Evolutionary conservation across 2,113 vertebrate species (phyloP), one percentile per base, ranked within the genome.

Genomic region (Alces alces): DNA sequence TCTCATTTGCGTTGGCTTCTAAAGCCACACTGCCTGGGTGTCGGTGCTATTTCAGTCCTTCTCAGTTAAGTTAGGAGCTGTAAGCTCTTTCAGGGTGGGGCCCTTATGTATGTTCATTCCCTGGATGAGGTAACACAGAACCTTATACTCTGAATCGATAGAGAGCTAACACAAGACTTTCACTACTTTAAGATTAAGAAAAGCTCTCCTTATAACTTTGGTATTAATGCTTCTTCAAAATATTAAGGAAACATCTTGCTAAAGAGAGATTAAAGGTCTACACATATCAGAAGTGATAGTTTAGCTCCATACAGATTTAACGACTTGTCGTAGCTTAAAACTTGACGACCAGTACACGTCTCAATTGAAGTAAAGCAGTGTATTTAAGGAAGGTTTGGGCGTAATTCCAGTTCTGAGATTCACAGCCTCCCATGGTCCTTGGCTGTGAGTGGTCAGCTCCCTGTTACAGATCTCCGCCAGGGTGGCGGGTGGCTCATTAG

Each of bases 61-160:
- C 33, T 43, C 43, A 23, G 6, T 21, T 54, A 45, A 14, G 19
- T 3, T 39, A 14, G 2, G 2, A 23, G 55, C 82, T 9, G 0
- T 25, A 23, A 25, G 16, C 45, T 33, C 45, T 66, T n/a, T n/a
- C 4, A n/a, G 60, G 27, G 9, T 19, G 7, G 1, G 30, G 13
- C 19, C 25, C n/a, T 45, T 10, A 3, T 4, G 0, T 82, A 13
- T 14, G 9, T 47, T 47, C 30, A 16, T 36, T 86, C 25, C 7
- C 43, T 21, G 5, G 14, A 2, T 9, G 4, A 28, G 43, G 7
- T 60, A 17, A 28, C 15, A 17, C 17, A 21, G 1, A 89, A 33
- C 45, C 47, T 57, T 85, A 17, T 6, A 5, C 39, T 80, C 30
- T 28, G 33, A 91, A 27, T 33, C 4, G 10, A 52, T 36, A 60